Evolutionary conservation across 2,888 invertebrate genomes (phyloP), one percentile per base, ranked within the genome.

Genomic region (Drosophila buzzatii): DNA sequence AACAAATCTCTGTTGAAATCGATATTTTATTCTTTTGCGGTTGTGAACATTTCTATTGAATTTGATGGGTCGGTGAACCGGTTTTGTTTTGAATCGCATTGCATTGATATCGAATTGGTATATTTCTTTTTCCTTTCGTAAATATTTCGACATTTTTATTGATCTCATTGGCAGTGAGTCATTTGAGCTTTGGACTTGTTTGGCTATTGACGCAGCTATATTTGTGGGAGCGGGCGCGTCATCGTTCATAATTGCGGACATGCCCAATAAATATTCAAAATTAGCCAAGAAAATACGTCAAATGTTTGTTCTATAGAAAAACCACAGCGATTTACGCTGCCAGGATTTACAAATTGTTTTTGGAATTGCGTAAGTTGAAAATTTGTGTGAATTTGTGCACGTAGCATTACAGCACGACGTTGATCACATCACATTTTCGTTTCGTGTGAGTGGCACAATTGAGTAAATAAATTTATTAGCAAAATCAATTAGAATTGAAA

Each of bases 131-230:
- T 62, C 39, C 6, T 44, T 51, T 66, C 60, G 45, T 53, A 76
- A 62, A 63, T 64, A 73, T 86, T 80, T 85, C 62, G 80, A 90
- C 77, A 82, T 76, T 89, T 90, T 89, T 87, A 90, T 90, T 84
- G 79, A 69, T 69, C 84, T 81, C 72, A 69, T 62, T 70, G 65
- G 9, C 16, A 20, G 76, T 86, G 85, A 83, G 73, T 87, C 82
- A 79, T 74, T 74, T 76, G 78, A 82, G 76, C 74, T 77, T 81
- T 68, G 72, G 67, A 66, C 69, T 71, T 70, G 39, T 6, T 14
- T 10, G 9, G 55, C 31, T 42, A 70, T 56, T 85, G 71, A 73
- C 82, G 79, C 53, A 75, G 27, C 41, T 14, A 52, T 20, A 49
- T 52, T 66, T 37, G 23, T 73, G 63, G 66, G 47, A 47, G 63